A percentile compares a stretch with the other conserved stretches of the same genome.
phyloP scores from a whole-genome alignment of 2,888 invertebrate species.

The Diachrysia chrysitis region DNA sequence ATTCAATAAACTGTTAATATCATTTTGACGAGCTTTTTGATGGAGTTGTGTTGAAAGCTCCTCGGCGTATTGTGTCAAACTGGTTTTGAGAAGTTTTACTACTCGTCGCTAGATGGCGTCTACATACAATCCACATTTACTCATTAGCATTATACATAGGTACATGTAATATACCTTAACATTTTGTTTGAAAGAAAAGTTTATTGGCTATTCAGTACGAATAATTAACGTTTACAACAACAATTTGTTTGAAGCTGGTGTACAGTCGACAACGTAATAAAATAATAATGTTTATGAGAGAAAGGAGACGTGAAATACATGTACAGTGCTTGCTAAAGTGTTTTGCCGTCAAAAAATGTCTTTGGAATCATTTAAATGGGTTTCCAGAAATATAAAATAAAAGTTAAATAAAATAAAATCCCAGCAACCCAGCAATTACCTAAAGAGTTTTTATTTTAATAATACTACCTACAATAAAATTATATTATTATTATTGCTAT shows the following conservation, averaged over 20 bases:
- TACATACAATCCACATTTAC: not conserved
- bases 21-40: conserved; percentile 35
- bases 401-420: not conserved
- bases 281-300: not conserved
- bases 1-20: conserved; percentile 34
- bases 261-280: not conserved
- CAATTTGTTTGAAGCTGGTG: not conserved
- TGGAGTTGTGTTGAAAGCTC: conserved; percentile 40
- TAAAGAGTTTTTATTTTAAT: too few relatives aligned
- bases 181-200: too few relatives aligned
- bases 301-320: not conserved
- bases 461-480: too few relatives aligned
- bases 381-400: not conserved
- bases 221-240: too few relatives aligned
- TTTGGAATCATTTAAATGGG: not conserved
- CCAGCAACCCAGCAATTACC: too few relatives aligned
- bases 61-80: conserved; percentile 16
- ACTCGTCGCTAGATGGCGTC: conserved; percentile 67
- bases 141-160: too few relatives aligned
- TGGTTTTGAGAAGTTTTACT: conserved; percentile 53
- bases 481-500: too few relatives aligned
- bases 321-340: not conserved
- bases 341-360: not conserved
- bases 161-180: too few relatives aligned
- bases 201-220: too few relatives aligned